These are phyloP conservation scores for Denticeps clupeoides DNA, from an alignment of 2,797 vertebrate genomes.

Conservation along the genomic window DNA sequence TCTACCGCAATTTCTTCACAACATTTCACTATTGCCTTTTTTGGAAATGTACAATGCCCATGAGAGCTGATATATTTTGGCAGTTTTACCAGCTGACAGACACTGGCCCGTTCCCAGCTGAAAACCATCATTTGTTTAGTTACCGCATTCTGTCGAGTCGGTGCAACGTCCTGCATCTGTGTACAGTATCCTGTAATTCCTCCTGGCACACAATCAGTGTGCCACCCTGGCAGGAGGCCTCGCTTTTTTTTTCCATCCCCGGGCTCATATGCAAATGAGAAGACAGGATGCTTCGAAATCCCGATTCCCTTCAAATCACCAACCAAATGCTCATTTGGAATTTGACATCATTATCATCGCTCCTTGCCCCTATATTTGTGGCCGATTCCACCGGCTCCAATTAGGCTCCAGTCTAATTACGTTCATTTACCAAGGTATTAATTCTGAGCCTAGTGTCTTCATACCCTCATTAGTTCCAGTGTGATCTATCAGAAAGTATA, in stretches of 20 bases:
- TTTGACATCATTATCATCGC: conserved; percentile 39
- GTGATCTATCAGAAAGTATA: conserved; percentile 32
- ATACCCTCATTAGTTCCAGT: conserved; percentile 36
- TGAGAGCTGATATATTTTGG: conserved; percentile 22
- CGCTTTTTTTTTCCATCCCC: no score
- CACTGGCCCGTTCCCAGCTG: no score
- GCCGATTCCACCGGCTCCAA: conserved; percentile 44
- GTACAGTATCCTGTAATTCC: no score
- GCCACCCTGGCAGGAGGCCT: no score
- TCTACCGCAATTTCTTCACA: conserved; percentile 34
- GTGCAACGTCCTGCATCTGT: no score
- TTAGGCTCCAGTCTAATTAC: conserved; percentile 50
- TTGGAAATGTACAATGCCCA: conserved; percentile 6
- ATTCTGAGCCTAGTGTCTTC: conserved; percentile 40
- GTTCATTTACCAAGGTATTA: conserved; percentile 49
- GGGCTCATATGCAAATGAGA: conserved; percentile 20
- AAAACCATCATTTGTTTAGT: no score
- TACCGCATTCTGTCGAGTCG: no score
- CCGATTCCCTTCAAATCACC: conserved; percentile 15
- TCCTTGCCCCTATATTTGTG: conserved; percentile 27
- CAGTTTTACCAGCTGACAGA: no score
- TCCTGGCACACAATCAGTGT: no score
- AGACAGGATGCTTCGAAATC: conserved; percentile 9
- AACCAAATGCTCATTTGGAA: conserved; percentile 31
- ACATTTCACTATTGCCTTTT: conserved; percentile 23